phyloP scores from a whole-genome alignment of 2,113 vertebrate species.

The Megalops atlanticus region DNA sequence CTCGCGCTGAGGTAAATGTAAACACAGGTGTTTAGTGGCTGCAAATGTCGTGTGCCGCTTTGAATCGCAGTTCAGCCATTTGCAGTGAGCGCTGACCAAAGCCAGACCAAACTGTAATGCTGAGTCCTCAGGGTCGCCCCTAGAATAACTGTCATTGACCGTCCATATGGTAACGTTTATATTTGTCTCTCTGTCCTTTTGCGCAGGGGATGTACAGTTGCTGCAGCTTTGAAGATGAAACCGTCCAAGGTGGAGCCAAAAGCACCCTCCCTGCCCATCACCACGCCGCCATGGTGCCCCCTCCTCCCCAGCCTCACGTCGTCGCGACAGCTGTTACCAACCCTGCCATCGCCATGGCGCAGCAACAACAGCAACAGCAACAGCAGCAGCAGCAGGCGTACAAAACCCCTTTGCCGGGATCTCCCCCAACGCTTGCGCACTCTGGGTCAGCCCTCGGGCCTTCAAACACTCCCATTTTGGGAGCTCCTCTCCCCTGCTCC shows the following conservation, averaged over 20 bases:
- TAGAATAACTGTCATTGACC: neutral
- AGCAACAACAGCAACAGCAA: conserved; percentile 69
- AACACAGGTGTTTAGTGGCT: too few relatives aligned
- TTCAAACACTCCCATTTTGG: conserved; percentile 71
- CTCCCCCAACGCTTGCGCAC: conserved; percentile 76
- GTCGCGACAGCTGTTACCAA: conserved; percentile 66
- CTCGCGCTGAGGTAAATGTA: too few relatives aligned
- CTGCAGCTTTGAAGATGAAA: conserved; percentile 86
- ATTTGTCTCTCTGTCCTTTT: conserved; percentile 32
- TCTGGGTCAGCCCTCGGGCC: conserved; percentile 76
- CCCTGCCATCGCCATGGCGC: conserved; percentile 66
- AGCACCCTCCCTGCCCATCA: conserved; percentile 64
- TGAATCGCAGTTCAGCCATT: too few relatives aligned
- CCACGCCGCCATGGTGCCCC: conserved; percentile 65
- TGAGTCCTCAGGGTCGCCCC: neutral
- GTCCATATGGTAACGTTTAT: neutral
- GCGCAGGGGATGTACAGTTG: conserved; percentile 90
- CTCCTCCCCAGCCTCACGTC: conserved; percentile 66
- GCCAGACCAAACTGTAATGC: neutral
- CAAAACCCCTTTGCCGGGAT: conserved; percentile 73
- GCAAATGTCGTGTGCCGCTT: too few relatives aligned
- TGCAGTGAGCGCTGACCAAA: neutral
- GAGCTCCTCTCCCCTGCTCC: conserved; percentile 79
- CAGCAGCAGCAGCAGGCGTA: conserved; percentile 68
- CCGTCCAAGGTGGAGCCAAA: conserved; percentile 67